Evolutionary conservation across 1,140 invertebrate genomes (phyloP).

Genomic region (Caerostris extrusa): DNA sequence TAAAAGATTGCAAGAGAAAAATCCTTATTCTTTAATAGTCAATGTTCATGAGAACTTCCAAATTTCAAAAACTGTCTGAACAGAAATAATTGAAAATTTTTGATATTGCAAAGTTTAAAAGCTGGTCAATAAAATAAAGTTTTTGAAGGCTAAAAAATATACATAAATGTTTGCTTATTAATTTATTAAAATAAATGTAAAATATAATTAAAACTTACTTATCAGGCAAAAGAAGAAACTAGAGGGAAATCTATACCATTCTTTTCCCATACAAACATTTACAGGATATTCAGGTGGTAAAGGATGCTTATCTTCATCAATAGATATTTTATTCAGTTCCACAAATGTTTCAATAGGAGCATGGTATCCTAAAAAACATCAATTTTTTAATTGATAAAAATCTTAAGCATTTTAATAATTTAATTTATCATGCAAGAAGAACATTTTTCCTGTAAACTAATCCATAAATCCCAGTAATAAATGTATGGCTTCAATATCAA

Average conservation of each 20-base stretch:
- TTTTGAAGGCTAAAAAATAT: too few species aligned
- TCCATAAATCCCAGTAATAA: too few species aligned
- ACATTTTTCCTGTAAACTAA: too few species aligned
- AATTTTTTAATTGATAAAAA: too few species aligned
- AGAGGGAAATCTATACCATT: slow-evolving; percentile 98
- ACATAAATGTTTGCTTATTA: too few species aligned
- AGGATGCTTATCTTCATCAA: slow-evolving; percentile 82
- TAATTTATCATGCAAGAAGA: too few species aligned
- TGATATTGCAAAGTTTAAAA: neutral
- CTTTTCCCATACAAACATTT: slow-evolving; percentile 97
- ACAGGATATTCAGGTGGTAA: slow-evolving; percentile 81
- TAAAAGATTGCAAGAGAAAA: too few species aligned
- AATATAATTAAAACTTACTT: slow-evolving; percentile 81
- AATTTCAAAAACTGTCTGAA: neutral
- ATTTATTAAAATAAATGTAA: neutral
- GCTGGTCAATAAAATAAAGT: too few species aligned
- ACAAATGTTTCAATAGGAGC: slow-evolving; percentile 95
- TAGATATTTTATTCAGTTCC: slow-evolving; percentile 87
- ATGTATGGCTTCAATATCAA: too few species aligned
- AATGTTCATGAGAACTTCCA: too few species aligned
- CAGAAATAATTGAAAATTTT: neutral
- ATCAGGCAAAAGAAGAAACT: slow-evolving; percentile 97
- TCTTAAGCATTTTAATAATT: too few species aligned
- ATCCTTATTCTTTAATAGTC: too few species aligned
- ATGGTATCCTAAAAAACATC: slow-evolving; percentile 87